Conservation (phyloP, 1,140 invertebrate species). For the Ephestia elutella region DNA sequence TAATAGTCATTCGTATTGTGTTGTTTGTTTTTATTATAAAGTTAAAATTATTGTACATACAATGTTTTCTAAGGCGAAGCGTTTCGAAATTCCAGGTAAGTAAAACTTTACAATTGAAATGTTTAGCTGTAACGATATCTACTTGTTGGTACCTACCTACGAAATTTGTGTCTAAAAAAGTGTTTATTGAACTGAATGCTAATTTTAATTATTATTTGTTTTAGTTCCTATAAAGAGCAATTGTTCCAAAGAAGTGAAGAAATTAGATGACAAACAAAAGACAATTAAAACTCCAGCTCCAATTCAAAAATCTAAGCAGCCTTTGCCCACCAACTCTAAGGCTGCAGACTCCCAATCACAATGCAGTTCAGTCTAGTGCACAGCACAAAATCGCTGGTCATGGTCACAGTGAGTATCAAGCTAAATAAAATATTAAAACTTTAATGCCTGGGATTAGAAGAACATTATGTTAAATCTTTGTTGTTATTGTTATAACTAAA, state of each 20-base stretch:
- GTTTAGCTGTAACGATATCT: background rate
- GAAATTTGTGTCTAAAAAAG: no score
- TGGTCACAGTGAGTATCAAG: slow-evolving; percentile 52
- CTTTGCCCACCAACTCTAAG: slow-evolving; percentile 23
- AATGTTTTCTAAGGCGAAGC: slow-evolving; percentile 66
- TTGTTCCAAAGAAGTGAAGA: slow-evolving; percentile 30
- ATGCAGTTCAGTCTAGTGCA: slow-evolving; percentile 48
- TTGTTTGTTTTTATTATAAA: background rate
- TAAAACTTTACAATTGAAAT: slow-evolving; percentile 10
- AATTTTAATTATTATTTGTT: background rate
- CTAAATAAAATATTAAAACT: no score
- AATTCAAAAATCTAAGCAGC: slow-evolving; percentile 20
- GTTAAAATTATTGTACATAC: background rate
- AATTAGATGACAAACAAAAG: slow-evolving; percentile 33
- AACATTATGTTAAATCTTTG: no score
- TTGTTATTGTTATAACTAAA: no score
- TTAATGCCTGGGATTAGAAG: no score
- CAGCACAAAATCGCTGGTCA: slow-evolving; percentile 52
- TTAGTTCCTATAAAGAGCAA: slow-evolving; percentile 16
- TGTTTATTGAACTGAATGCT: no score
- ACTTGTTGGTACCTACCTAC: no score
- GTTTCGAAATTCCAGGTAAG: slow-evolving; percentile 59
- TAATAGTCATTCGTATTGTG: slow-evolving; percentile 1
- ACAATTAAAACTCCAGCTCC: slow-evolving; percentile 12
- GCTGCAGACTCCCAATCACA: slow-evolving; percentile 41